phyloP scores from a whole-genome alignment of 2,888 invertebrate genomes.

The Kuschelorhynchus macadamiae region DNA sequence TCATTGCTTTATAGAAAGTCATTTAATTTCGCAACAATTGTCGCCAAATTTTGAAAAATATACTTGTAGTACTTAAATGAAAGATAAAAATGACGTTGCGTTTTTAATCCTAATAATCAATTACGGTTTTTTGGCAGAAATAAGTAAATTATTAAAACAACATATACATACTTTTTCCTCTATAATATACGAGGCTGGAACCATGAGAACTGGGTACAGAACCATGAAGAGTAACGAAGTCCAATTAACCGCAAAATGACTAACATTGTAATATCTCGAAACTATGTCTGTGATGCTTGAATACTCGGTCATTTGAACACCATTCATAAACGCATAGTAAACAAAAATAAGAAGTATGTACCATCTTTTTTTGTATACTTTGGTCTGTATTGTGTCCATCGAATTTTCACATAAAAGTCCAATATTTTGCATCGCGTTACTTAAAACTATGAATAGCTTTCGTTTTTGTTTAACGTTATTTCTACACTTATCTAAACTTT shows the following conservation, averaged over 20 bases:
- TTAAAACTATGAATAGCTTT: too few relatives aligned
- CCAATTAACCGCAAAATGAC: constrained; percentile 87
- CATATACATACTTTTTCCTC: constrained; percentile 88
- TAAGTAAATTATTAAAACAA: too few relatives aligned
- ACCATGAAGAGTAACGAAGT: constrained; percentile 98
- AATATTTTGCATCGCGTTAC: background rate
- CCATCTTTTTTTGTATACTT: constrained; percentile 81
- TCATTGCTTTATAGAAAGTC: too few relatives aligned
- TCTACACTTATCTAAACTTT: too few relatives aligned
- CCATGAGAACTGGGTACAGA: constrained; percentile 93
- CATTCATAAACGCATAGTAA: constrained; percentile 87
- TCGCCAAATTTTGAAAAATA: too few relatives aligned
- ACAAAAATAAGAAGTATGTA: constrained; percentile 86
- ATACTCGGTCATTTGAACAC: constrained; percentile 97
- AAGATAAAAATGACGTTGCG: too few relatives aligned
- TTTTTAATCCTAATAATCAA: too few relatives aligned
- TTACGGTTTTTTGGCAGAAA: too few relatives aligned
- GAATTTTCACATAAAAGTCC: background rate
- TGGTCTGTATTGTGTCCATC: constrained; percentile 1
- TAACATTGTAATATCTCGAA: constrained; percentile 80
- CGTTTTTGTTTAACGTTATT: too few relatives aligned
- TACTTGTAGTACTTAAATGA: too few relatives aligned
- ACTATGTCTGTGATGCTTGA: constrained; percentile 91
- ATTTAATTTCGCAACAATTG: too few relatives aligned
- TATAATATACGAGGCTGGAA: constrained; percentile 95